Conservation (phyloP, 2,888 invertebrate genomes). For the Ceratothoa steindachneri region DNA sequence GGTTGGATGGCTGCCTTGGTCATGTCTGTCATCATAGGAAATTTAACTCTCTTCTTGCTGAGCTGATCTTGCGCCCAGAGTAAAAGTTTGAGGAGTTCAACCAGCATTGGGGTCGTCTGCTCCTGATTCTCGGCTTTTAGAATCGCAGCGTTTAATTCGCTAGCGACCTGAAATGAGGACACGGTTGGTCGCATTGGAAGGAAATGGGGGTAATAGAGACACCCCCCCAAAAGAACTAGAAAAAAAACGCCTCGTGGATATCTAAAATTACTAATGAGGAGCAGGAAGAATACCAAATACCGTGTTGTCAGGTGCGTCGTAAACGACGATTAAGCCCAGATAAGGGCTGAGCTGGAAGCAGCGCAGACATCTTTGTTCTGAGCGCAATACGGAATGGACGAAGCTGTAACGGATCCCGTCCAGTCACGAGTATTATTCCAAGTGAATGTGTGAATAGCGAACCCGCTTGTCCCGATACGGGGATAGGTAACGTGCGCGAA, state of each 20-base stretch:
- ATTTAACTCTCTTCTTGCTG: slow-evolving; percentile 89
- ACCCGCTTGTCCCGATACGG: too few species aligned
- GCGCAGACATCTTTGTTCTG: too few species aligned
- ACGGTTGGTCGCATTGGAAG: too few species aligned
- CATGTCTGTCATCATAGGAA: slow-evolving; percentile 90
- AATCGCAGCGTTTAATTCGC: slow-evolving; percentile 96
- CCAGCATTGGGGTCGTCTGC: slow-evolving; percentile 83
- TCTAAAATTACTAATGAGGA: not conserved
- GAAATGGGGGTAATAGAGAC: not conserved
- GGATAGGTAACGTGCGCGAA: too few species aligned
- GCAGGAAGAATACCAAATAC: too few species aligned
- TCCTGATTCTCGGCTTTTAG: slow-evolving; percentile 80
- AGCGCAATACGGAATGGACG: too few species aligned
- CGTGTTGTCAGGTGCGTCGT: too few species aligned
- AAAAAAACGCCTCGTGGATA: not conserved
- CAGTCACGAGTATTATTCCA: too few species aligned
- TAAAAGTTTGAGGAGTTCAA: slow-evolving; percentile 83
- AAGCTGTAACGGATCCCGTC: too few species aligned
- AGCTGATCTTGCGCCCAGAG: slow-evolving; percentile 94
- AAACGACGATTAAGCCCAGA: too few species aligned
- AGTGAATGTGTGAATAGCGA: too few species aligned
- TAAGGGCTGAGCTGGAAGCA: too few species aligned
- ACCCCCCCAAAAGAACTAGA: not conserved
- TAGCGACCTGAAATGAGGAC: slow-evolving; percentile 71
- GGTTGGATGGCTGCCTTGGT: slow-evolving; percentile 68